Base-by-base conservation (phyloP, 2,888 invertebrate genomes). In the Dynastes hyllus region DNA sequence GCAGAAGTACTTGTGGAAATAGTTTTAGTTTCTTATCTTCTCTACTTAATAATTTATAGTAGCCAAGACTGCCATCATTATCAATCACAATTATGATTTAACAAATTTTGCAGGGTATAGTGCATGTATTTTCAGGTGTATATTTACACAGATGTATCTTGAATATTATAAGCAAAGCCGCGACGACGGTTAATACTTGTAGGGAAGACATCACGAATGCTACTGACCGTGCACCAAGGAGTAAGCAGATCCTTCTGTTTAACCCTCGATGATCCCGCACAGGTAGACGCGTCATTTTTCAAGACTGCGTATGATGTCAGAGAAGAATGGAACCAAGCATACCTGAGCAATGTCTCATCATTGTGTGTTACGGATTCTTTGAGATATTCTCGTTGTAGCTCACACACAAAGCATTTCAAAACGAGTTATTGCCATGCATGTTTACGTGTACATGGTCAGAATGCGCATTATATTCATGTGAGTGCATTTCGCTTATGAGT, bases 271-370 rank as follows among this genome's bases (percentile, higher is more conserved):
- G 27, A 29, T 75, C 61, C 61, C 45, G 61, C 61, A 50, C 61
- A 61, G 61, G 63, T 75, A 75, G 50, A 75, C 27, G 50, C 45
- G n/a, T 75, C 45, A n/a, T 45, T 61, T 45, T 75, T 75, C 73
- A 75, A 45, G 40, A 63, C 29, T 29, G 16, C 40, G 27, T 51
- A 75, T 22, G 13, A 45, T 61, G 73, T 45, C 45, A 27, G 29
- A 40, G 40, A 63, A 75, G 40, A 45, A 75, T 29, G 61, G 45
- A 75, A n/a, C 73, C 61, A 9, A 61, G 61, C 61, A 75, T 75
- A 75, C 73, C 73, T 50, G 45, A 75, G 45, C 73, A 75, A 75
- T 75, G 73, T 75, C 16, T 75, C 73, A 75, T 75, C 61, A 50
- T 61, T 61, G 61, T 71, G 16, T 27, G 61, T 75, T 75, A 61